Conservation (phyloP, 2,797 vertebrate genomes). For the Ceryle rudis region DNA sequence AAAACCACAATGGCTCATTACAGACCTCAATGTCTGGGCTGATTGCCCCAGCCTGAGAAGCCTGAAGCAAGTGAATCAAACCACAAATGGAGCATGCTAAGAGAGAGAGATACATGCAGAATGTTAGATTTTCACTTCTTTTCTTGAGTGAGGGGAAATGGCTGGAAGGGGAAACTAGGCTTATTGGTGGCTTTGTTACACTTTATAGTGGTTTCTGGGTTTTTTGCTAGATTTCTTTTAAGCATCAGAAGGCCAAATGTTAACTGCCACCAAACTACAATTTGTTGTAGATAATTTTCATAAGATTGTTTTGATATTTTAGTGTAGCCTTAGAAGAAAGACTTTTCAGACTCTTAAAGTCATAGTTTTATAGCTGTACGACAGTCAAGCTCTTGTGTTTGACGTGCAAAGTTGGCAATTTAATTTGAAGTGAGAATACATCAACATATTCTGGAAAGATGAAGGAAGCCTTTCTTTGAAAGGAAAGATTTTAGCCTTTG, state of each 20-base stretch:
- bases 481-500: background rate
- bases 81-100: background rate
- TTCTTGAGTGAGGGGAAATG: background rate
- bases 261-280: background rate
- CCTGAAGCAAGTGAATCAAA: background rate
- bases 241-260: background rate
- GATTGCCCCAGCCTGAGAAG: background rate
- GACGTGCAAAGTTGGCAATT: background rate
- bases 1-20: background rate
- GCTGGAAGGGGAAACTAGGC: background rate
- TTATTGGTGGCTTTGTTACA: background rate
- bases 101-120: background rate
- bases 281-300: background rate
- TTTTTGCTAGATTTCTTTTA: background rate
- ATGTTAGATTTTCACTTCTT: background rate
- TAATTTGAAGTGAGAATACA: background rate
- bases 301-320: background rate
- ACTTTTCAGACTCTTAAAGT: background rate
- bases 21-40: rapidly evolving
- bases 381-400: background rate
- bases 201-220: background rate
- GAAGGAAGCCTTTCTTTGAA: background rate
- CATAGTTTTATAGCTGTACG: background rate
- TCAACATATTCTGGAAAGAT: background rate
- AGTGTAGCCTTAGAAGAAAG: background rate